These are phyloP conservation scores for Oreohelix idahoensis DNA, from an alignment of 1,140 invertebrate genomes.

Conservation along the genomic window DNA sequence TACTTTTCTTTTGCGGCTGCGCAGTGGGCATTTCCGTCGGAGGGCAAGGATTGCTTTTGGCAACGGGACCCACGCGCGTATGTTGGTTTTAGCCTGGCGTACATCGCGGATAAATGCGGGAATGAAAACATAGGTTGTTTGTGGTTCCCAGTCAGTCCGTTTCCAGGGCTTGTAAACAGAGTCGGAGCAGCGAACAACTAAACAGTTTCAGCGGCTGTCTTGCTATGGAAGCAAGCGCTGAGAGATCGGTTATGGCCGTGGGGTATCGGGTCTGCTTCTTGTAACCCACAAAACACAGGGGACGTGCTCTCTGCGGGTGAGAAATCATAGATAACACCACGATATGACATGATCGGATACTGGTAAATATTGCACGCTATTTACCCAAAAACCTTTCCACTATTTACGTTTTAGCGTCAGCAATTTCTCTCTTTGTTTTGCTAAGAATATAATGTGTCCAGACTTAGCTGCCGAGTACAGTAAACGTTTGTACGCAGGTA, in stretches of 20 bases:
- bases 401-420: slow-evolving; percentile 6
- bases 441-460: slow-evolving; percentile 32
- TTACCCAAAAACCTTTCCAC: background rate
- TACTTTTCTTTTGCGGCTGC: slow-evolving; percentile 24
- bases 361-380: slow-evolving; percentile 13
- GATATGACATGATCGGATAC: slow-evolving; percentile 19
- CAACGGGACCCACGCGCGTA: slow-evolving; percentile 18
- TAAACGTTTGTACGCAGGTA: slow-evolving; percentile 6
- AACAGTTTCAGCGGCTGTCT: background rate
- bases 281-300: background rate
- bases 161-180: background rate
- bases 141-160: background rate
- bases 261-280: background rate
- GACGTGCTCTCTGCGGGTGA: slow-evolving; percentile 14
- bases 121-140: slow-evolving; percentile 15
- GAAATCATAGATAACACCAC: background rate
- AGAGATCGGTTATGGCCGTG: background rate
- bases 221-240: background rate
- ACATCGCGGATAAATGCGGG: slow-evolving; percentile 16
- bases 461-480: background rate
- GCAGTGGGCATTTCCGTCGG: slow-evolving; percentile 33
- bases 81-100: slow-evolving; percentile 17
- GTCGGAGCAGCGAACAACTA: background rate
- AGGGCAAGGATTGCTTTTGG: slow-evolving; percentile 7
- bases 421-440: slow-evolving; percentile 17